Conservation (phyloP, 2,888 invertebrate species). For the Hyposoter didymator region DNA sequence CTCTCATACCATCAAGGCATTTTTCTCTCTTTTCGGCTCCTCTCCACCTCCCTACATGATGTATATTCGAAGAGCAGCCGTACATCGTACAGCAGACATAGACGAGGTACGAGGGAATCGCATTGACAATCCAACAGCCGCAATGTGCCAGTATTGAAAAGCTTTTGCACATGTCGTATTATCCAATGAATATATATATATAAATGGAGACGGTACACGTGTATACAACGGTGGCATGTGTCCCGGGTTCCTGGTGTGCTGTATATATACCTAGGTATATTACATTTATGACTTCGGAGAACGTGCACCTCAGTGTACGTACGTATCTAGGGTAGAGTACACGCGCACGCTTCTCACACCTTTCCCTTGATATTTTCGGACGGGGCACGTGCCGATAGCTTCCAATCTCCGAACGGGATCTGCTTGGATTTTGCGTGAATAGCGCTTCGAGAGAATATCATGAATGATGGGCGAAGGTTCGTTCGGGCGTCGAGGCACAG, state of each 20-base stretch:
- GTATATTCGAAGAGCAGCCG: conserved; percentile 10
- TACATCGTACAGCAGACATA: conserved; percentile 4
- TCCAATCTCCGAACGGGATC: conserved; percentile 44
- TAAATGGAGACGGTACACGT: background rate
- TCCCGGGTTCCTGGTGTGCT: background rate
- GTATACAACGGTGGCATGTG: conserved; percentile 10
- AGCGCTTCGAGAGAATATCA: conserved; percentile 64
- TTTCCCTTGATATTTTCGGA: conserved; percentile 38
- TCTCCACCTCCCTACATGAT: background rate
- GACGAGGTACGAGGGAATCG: conserved; percentile 10
- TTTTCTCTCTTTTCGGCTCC: background rate
- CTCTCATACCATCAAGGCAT: conserved; percentile 15
- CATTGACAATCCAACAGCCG: conserved; percentile 34
- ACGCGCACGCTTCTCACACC: conserved; percentile 12
- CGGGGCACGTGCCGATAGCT: conserved; percentile 55
- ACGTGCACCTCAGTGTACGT: conserved; percentile 11
- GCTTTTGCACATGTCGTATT: conserved; percentile 37
- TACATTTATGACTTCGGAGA: conserved; percentile 18
- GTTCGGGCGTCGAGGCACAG: conserved; percentile 55
- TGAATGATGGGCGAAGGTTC: conserved; percentile 65
- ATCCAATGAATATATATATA: conserved; percentile 29
- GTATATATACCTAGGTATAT: conserved; percentile 26
- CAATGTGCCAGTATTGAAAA: conserved; percentile 43
- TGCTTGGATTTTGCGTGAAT: conserved; percentile 65
- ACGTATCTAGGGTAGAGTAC: conserved; percentile 4